A percentile compares a stretch with the other conserved stretches of the same genome.
These are phyloP conservation scores for Poeciliopsis turrubarensis DNA, from an alignment of 2,113 vertebrate genomes.

Conservation along the genomic window DNA sequence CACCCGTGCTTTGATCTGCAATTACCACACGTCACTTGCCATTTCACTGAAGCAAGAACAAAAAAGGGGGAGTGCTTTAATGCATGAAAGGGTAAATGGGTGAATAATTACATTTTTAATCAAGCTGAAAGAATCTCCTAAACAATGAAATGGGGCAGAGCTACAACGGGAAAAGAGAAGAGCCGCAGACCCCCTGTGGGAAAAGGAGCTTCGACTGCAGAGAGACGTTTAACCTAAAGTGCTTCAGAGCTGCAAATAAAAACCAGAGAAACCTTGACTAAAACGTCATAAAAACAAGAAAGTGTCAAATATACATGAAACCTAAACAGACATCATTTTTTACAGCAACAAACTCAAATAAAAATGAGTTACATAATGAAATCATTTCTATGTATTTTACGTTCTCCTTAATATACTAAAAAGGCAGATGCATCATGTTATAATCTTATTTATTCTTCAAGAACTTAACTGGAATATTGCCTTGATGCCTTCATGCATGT, in stretches of 20 bases:
- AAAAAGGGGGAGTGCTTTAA: constrained; percentile 45
- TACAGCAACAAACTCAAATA: background rate
- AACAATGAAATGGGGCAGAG: constrained; percentile 29
- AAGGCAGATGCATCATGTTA: no score
- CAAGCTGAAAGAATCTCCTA: constrained; percentile 57
- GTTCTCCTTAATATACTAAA: no score
- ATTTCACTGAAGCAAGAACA: constrained; percentile 61
- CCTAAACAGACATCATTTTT: background rate
- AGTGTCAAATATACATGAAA: background rate
- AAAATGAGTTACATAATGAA: constrained; percentile 1
- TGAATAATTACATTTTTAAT: constrained; percentile 73
- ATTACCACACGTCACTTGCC: constrained; percentile 63
- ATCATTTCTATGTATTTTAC: background rate
- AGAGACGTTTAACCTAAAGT: constrained; percentile 41
- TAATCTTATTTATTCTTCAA: no score
- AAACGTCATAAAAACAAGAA: background rate
- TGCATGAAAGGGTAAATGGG: constrained; percentile 63
- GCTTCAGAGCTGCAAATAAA: constrained; percentile 7
- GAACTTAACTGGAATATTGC: no score
- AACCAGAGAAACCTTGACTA: background rate
- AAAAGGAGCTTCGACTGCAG: constrained; percentile 33
- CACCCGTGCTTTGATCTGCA: constrained; percentile 68
- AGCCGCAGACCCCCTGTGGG: constrained; percentile 22
- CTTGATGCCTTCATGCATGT: no score
- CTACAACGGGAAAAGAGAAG: constrained; percentile 20